Percentiles rank a stretch among this genome's conserved stretches.
These are phyloP conservation scores for Sphyrna mokarran DNA, from an alignment of 2,113 vertebrate genomes.

Conservation along the genomic window DNA sequence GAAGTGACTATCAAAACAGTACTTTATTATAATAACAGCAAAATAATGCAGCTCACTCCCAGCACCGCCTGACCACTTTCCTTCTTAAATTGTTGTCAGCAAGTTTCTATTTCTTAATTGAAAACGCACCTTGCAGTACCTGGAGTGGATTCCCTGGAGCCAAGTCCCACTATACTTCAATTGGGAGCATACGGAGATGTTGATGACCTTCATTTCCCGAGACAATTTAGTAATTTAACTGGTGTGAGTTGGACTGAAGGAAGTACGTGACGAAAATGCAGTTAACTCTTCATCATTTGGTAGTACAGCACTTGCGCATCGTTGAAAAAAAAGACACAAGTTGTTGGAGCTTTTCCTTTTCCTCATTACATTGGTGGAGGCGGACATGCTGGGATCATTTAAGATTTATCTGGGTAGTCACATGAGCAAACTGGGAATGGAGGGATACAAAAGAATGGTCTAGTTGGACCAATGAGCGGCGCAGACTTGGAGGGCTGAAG, in stretches of 20 bases:
- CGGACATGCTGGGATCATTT: too few species aligned
- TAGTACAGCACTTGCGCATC: too few species aligned
- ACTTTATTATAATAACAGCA: not conserved
- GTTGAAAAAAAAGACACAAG: too few species aligned
- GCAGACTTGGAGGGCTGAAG: too few species aligned
- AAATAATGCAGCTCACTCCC: not conserved
- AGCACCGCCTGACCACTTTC: not conserved
- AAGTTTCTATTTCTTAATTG: constrained; percentile 30
- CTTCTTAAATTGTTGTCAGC: constrained; percentile 10
- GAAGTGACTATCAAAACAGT: not conserved
- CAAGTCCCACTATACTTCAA: not conserved
- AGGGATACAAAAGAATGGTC: too few species aligned
- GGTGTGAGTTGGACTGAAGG: not conserved
- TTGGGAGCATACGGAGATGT: not conserved
- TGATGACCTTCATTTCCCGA: constrained; percentile 2
- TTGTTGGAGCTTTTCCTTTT: too few species aligned
- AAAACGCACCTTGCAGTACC: not conserved
- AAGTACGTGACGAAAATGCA: not conserved
- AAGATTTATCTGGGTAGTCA: too few species aligned
- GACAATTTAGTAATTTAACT: constrained; percentile 1
- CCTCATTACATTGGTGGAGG: too few species aligned
- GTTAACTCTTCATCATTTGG: not conserved
- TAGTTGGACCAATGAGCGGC: too few species aligned
- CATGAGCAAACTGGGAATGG: too few species aligned
- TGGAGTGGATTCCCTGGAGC: not conserved